Evolutionary conservation across 2,797 vertebrate species (phyloP).

Genomic region (Antennarius maculatus): DNA sequence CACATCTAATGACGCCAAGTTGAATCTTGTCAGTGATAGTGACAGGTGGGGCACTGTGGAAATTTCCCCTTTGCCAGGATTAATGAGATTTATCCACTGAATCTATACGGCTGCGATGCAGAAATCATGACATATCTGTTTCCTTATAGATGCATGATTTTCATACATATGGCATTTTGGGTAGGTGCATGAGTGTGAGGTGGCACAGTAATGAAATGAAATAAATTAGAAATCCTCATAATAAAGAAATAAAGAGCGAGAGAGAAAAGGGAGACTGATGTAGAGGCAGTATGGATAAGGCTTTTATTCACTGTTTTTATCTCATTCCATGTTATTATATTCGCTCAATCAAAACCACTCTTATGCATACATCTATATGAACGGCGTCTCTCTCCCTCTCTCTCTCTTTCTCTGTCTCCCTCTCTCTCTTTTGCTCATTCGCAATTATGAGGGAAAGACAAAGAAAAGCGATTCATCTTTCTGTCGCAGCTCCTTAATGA

Average conservation of each 20-base stretch:
- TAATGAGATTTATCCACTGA: slow-evolving; percentile 75
- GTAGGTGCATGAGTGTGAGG: slow-evolving; percentile 16
- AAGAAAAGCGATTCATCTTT: slow-evolving; percentile 84
- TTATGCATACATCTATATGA: slow-evolving; percentile 80
- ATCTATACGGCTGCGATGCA: slow-evolving; percentile 69
- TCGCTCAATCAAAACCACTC: slow-evolving; percentile 78
- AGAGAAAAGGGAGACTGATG: slow-evolving; percentile 41
- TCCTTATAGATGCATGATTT: slow-evolving; percentile 66
- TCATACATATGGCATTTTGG: slow-evolving; percentile 70
- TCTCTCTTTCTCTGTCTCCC: slow-evolving; percentile 59
- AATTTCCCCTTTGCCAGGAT: slow-evolving; percentile 66
- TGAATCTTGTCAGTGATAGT: slow-evolving; percentile 71
- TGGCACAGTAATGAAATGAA: slow-evolving; percentile 68
- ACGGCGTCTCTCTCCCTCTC: slow-evolving; percentile 56
- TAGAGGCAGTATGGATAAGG: slow-evolving; percentile 62
- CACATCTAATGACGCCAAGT: slow-evolving; percentile 67
- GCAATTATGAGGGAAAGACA: slow-evolving; percentile 84
- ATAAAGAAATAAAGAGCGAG: slow-evolving; percentile 58
- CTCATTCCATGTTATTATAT: slow-evolving; percentile 80
- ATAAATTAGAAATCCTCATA: slow-evolving; percentile 72
- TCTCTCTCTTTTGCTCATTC: slow-evolving; percentile 64
- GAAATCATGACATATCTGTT: slow-evolving; percentile 76
- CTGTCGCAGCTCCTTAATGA: slow-evolving; percentile 81
- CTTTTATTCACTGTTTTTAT: slow-evolving; percentile 80
- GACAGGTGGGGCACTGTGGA: slow-evolving; percentile 42